Conservation (phyloP, 2,888 invertebrate species). For the Nemotelus pantherinus region DNA sequence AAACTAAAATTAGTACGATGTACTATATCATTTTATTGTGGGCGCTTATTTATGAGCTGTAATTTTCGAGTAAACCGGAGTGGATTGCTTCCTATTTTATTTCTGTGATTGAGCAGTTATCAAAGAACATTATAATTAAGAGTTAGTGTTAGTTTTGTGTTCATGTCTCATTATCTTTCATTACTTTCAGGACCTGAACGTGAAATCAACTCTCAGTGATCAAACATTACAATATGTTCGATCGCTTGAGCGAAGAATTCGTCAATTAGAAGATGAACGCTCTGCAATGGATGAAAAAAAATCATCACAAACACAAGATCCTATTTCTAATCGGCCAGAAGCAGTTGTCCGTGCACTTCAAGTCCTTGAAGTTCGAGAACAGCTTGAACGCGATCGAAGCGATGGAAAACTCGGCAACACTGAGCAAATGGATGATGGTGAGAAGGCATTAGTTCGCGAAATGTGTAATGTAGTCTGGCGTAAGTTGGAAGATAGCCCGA, state of each 20-base stretch:
- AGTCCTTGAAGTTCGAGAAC: conserved; percentile 90
- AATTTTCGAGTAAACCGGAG: too few relatives aligned
- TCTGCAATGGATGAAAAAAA: conserved; percentile 4
- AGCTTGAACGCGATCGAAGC: conserved; percentile 78
- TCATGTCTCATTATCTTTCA: too few relatives aligned
- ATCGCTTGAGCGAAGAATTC: conserved; percentile 87
- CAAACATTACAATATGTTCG: conserved; percentile 92
- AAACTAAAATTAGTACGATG: too few relatives aligned
- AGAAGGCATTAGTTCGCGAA: conserved; percentile 91
- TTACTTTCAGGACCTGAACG: conserved; percentile 54
- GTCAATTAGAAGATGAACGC: conserved; percentile 84
- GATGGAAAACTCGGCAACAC: conserved; percentile 36
- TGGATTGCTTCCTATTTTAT: too few relatives aligned
- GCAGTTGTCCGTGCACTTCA: conserved; percentile 93
- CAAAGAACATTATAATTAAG: too few relatives aligned
- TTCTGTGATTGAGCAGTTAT: too few relatives aligned
- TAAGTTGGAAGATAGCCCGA: conserved; percentile 86
- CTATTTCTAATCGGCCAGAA: conserved; percentile 81
- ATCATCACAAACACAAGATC: conserved; percentile 54
- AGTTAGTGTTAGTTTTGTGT: too few relatives aligned
- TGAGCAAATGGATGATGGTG: conserved; percentile 82
- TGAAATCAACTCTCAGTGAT: conserved; percentile 70
- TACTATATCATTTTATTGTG: too few relatives aligned
- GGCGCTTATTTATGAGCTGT: too few relatives aligned
- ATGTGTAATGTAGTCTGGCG: conserved; percentile 97